Conservation (phyloP, 1,140 invertebrate species). For the Drosophila sp. region DNA sequence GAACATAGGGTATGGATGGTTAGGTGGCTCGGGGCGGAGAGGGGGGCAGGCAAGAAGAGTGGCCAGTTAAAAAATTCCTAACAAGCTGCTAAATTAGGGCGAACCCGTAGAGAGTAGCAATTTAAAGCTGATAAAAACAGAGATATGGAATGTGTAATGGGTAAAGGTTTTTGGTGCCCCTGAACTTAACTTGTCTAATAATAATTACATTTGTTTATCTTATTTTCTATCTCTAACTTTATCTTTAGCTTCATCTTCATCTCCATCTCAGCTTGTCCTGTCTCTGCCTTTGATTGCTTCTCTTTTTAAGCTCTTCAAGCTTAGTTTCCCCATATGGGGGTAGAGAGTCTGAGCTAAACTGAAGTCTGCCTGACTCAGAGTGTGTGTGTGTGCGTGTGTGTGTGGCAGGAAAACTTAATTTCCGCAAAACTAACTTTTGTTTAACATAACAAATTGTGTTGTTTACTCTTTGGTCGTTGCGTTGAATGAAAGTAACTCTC, state of each 20-base stretch:
- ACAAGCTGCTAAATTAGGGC: slow-evolving; percentile 59
- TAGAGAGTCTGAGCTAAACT: slow-evolving; percentile 19
- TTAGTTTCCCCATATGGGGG: slow-evolving; percentile 39
- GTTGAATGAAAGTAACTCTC: slow-evolving; percentile 52
- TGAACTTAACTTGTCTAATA: slow-evolving; percentile 38
- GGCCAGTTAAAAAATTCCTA: slow-evolving; percentile 30
- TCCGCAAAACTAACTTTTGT: slow-evolving; percentile 80
- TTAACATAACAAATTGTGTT: slow-evolving; percentile 81
- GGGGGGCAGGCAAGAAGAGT: not conserved
- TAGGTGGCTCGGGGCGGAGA: no score
- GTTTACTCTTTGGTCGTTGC: slow-evolving; percentile 68
- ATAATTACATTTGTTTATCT: slow-evolving; percentile 72
- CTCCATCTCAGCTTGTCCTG: not conserved
- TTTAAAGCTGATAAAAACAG: slow-evolving; percentile 10
- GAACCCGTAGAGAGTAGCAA: slow-evolving; percentile 8
- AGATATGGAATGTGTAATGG: not conserved
- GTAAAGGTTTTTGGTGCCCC: slow-evolving; percentile 19
- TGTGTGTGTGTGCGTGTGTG: slow-evolving; percentile 36
- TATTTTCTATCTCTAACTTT: slow-evolving; percentile 10
- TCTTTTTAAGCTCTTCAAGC: slow-evolving; percentile 7
- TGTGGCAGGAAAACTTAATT: slow-evolving; percentile 76
- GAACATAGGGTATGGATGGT: not conserved
- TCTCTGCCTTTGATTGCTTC: not conserved
- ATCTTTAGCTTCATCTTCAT: not conserved
- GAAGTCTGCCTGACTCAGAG: slow-evolving; percentile 7